Base-by-base conservation (phyloP, 2,888 invertebrate genomes). In the Cristatella mucedo region DNA sequence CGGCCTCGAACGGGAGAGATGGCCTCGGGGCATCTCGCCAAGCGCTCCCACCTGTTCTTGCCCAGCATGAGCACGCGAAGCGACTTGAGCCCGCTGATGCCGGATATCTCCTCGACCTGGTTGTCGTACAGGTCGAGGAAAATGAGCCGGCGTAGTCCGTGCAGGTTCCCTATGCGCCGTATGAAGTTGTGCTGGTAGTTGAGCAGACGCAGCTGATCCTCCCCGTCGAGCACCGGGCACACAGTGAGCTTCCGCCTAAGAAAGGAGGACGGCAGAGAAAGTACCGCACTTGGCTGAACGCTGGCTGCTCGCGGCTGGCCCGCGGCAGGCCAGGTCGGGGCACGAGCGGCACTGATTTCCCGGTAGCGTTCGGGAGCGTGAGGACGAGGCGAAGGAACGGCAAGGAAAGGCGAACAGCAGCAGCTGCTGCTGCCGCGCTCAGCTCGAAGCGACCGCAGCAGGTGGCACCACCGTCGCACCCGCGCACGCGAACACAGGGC, bases 81-180 rank as follows among this genome's bases (percentile, higher is more conserved):
- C 54, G 79, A 80, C 46, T 76, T 76, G 36, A 89, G 70, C 39
- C 76, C 74, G 51, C 79, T 78, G 44, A 91, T 70, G 41, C 77
- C 80, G 41, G 76, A 75, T 45, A 89, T 80, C 58, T 77, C 77
- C 49, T 87, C 87, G 46, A 91, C 76, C 66, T 87, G 85, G 68
- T 91, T 91, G 67, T 89, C 85, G 60, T 89, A 91, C 42, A 91
- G 73, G 68, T 91, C 89, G 43, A 91, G 74, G 63, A 89, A 89
- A 15, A 89, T 86, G 43, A 91, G 71, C 65, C 80, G 77, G 16
- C 75, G 76, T 49, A 83, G 71, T 51, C 70, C 75, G 55, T 67
- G 56, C 4, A 72, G 65, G 40, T 77, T 76, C 44, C 80, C 74
- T 49, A 84, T 73, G 55, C 74, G 75, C 46, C 74, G 78, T 45